Conservation (phyloP, 1,140 invertebrate species). For the Cydia strobilella region DNA sequence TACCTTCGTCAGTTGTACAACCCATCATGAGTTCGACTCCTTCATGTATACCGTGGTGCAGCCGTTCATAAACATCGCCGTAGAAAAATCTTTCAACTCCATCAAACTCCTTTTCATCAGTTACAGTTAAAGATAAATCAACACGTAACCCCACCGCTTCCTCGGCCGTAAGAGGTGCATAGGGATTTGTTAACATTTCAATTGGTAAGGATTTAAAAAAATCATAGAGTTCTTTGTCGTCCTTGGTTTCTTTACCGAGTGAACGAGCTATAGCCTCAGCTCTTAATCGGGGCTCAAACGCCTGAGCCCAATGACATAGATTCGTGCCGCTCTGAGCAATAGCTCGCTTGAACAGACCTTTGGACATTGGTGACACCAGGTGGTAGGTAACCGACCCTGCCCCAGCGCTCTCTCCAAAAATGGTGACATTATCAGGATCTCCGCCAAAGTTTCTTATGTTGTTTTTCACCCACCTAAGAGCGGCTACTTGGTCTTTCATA, state of each 20-base stretch:
- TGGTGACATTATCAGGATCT: constrained; percentile 83
- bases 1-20: constrained; percentile 22
- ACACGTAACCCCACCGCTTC: neutral
- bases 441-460: constrained; percentile 82
- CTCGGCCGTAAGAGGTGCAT: constrained; percentile 2
- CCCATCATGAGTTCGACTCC: constrained; percentile 32
- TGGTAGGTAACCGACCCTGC: constrained; percentile 79
- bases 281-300: constrained; percentile 6
- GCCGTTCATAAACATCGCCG: constrained; percentile 23
- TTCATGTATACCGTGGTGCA: constrained; percentile 18
- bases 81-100: constrained; percentile 30
- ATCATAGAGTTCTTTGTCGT: constrained; percentile 27
- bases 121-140: neutral
- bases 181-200: neutral
- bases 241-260: constrained; percentile 10
- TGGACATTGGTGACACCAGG: constrained; percentile 79
- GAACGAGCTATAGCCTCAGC: constrained; percentile 15
- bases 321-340: constrained; percentile 26
- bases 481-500: constrained; percentile 39
- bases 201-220: constrained; percentile 28
- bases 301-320: neutral
- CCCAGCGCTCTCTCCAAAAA: constrained; percentile 85
- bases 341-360: constrained; percentile 68
- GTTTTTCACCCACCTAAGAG: constrained; percentile 35
- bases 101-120: constrained; percentile 31